These are phyloP conservation scores for Anniella stebbinsi DNA, from an alignment of 2,797 vertebrate species.

Conservation along the genomic window DNA sequence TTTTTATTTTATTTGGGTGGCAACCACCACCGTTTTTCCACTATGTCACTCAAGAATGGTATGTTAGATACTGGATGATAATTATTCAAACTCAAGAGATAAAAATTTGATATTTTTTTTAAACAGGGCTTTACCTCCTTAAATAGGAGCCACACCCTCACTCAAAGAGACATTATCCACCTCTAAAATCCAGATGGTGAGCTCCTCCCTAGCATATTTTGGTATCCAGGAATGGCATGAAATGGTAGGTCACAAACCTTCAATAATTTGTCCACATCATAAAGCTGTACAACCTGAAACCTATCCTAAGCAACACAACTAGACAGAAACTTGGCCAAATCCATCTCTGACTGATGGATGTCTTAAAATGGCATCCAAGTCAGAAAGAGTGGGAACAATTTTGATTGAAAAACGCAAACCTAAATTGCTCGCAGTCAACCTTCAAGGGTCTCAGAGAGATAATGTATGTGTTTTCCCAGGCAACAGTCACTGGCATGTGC, in stretches of 20 bases:
- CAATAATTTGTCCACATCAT: neutral
- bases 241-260: neutral
- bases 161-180: too few relatives aligned
- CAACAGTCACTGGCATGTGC: too few relatives aligned
- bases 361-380: neutral
- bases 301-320: neutral
- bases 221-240: neutral
- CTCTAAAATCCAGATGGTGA: neutral
- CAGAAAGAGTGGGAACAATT: neutral
- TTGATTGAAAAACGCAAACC: neutral
- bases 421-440: neutral
- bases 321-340: neutral
- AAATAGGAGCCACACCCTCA: too few relatives aligned
- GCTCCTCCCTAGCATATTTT: neutral
- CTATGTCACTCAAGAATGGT: too few relatives aligned
- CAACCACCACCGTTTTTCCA: too few relatives aligned
- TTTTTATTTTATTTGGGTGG: neutral
- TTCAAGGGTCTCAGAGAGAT: too few relatives aligned
- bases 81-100: too few relatives aligned
- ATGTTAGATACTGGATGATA: too few relatives aligned
- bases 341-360: neutral
- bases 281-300: neutral
- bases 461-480: too few relatives aligned
- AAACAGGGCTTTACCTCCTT: too few relatives aligned
- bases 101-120: too few relatives aligned